Base-by-base conservation (phyloP, 2,888 invertebrate genomes). In the Alsophila aescularia region DNA sequence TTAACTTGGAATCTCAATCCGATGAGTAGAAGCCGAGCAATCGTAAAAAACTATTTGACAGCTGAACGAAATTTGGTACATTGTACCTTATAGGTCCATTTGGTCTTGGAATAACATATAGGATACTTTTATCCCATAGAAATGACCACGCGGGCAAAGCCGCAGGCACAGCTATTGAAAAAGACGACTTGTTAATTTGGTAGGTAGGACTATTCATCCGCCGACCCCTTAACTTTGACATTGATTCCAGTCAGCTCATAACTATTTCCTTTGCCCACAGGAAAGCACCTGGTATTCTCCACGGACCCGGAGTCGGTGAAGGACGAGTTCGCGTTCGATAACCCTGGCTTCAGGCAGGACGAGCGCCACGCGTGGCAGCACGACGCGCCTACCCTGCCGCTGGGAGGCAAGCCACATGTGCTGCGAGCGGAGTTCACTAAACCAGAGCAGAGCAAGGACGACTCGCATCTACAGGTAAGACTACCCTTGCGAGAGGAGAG, bases 291-390 rank as follows among this genome's bases (percentile, higher is more conserved):
- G 58, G 95, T 96, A 24, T 90, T 96, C 77, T 93, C 95, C 62
- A 95, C 94, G 21, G 96, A 96, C 77, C 95, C 95, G 0, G 96
- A 96, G 74, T 94, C 94, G 49, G 95, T 95, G n/a, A 95, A 94
- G 64, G 94, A 94, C 66, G 95, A 95, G 67, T 96, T 94, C 78
- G 96, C 96, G 0, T 96, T 96, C 81, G 96, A 96, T 83, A 96
- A 96, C 89, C 95, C 95, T 13, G 95, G 96, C 53, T 96, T 96
- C 91, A 93, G 94, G 37, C 85, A 87, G 56, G 90, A 89, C 0
- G 90, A 90, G 68, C 71, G 84, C n/a, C 76, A 75, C 14, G 79
- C 79, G 42, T 91, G 91, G 91, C 85, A 87, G 60, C 85, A 90
- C 47, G 90, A 90, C 42, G 91, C 91, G 0, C 89, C 90, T 0